Evolutionary conservation across 2,797 vertebrate species (phyloP), one percentile per base, ranked within the genome.

Genomic region (Falco naumanni): DNA sequence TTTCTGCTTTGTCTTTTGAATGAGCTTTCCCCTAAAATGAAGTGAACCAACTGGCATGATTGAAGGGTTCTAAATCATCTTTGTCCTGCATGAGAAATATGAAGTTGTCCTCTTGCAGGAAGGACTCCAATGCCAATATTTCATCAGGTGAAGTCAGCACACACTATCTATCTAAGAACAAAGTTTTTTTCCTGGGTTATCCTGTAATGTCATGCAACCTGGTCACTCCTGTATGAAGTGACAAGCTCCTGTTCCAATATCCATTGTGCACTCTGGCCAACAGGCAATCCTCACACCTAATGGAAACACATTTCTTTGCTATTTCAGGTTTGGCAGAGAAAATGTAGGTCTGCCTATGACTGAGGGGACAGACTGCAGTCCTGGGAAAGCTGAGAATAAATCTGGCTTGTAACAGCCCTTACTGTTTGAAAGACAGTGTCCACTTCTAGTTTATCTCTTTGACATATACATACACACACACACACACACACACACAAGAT

Each of bases 401-500:
- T 47, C 47, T 22, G 26, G 7, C 20, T 21, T 17, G 20, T 10
- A 51, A 69, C 12, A 51, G 9, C 16, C 25, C 13, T 64, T 80
- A 34, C 15, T 68, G 5, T 69, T 19, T 51, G 20, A 77, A 75
- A 77, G 13, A 34, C 9, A 53, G 16, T 6, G 1, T 60, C 17
- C 14, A 10, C 12, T 65, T n/a, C 14, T 47, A 33, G 19, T 50
- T 81, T 56, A 11, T 26, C 13, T 47, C 31, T 71, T 64, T 60
- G 34, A 37, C 6, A 13, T 3, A 25, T 5, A 16, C 9, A 18
- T 45, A 39, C 3, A 22, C 1, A 56, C 6, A 24, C 2, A 15
- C 16, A 17, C 10, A 39, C 3, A 22, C 1, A 56, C 6, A 24
- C 2, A 15, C 16, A 17, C 10, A 19, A 37, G 17, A 31, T 50